Base-by-base conservation (phyloP, 1,140 invertebrate species). In the Aphidius gifuensis region DNA sequence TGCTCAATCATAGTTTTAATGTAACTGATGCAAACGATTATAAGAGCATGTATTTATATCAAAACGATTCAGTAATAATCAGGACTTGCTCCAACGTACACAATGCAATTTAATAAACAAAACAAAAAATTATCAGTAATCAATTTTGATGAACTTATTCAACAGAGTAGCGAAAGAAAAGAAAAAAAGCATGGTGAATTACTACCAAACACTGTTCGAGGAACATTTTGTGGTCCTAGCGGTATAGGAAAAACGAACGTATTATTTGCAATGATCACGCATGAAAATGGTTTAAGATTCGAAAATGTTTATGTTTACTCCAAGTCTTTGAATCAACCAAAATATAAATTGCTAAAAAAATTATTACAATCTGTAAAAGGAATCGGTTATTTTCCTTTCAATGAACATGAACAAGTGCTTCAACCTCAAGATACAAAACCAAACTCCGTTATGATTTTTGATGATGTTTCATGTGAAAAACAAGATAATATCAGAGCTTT, bases 361-460 rank as follows among this genome's bases (percentile, higher is more conserved):
- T 3, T 55, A 9, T 21, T 61, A 39, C 45, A 47, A 42, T 32
- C 51, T 32, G 53, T 48, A 11, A 48, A 61, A 38, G 53, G 16
- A 6, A 40, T 61, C 47, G 60, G 44, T 44, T 61, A 47, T 56
- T 61, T 47, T 46, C 32, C 60, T 2, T 61, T 47, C 44, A 55
- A 44, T 61, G 53, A 55, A 9, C 51, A 56, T 56, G 51, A 55
- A 38, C 44, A 55, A 48, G 51, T 61, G 6, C 11, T 61, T 6
- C 47, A 48, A 42, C 51, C 45, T 48, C 51, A 61, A 8, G 53
- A 56, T 39, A 45, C 51, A 46, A 40, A 48, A 40, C 51, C 32
- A 16, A 61, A 61, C 39, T 55, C 42, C n/a, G n/a, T 61, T 2
- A 61, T 61, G 53, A 61, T 61, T 38, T 61, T 55, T 23, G 60